Base-by-base conservation (phyloP, 2,797 vertebrate genomes). In the Nyctibius grandis region DNA sequence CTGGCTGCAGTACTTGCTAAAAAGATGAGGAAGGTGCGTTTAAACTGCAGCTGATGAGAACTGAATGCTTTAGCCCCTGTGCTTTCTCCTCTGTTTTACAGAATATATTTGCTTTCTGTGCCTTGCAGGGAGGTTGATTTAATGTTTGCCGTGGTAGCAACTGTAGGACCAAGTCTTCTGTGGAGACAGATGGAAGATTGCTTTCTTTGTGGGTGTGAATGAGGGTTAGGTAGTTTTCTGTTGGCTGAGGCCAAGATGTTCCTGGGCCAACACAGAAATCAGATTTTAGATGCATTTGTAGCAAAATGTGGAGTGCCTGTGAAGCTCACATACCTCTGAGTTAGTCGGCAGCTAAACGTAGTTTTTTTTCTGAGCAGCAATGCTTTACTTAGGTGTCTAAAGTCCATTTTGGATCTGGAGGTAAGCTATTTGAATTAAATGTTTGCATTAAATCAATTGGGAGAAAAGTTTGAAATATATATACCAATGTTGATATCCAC, bases 311-410 rank as follows among this genome's bases (percentile, higher is more conserved):
- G 31, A 82, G 22, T 26, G 21, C 22, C 14, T 75, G 17, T 34
- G 60, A 60, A 73, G 17, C 9, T 61, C 33, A 11, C 0, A 0
- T 40, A 5, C 56, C n/a, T 78, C 38, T 1, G 6, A 16, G 22
- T 63, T 50, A 26, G 28, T 10, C 6, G 3, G 11, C 18, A 88
- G 26, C 17, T 90, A 33, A 91, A 83, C 12, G 3, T 26, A 40
- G 29, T 23, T 40, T 70, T 40, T 70, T n/a, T 93, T 78, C 33
- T 50, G 67, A 88, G 47, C 6, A 44, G 25, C 17, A 53, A 2
- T 4, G 3, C 16, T 44, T 78, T 40, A 16, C 21, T 34, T 44
- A 36, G 4, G 9, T 70, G 5, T 44, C 47, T 69, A 5, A 78
- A 65, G 15, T 10, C 47, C 7, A 14, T 31, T 79, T 40, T 74